Evolutionary conservation across 2,113 vertebrate genomes (phyloP).

Genomic region (Planiliza haematocheilus): DNA sequence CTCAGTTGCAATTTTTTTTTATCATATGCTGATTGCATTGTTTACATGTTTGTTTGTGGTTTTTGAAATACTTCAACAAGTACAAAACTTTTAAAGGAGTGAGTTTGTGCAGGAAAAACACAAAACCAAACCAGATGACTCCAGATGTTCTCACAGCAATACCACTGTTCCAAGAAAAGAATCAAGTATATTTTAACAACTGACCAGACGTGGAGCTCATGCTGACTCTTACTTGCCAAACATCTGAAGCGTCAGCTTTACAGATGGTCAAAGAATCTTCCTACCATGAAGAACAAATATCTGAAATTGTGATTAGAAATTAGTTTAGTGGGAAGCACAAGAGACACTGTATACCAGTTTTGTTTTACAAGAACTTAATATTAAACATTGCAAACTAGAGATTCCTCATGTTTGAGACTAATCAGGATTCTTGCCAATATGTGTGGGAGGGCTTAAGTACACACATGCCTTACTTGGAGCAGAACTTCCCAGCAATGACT

Average conservation of each 20-base stretch:
- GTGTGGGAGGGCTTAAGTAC: conserved; percentile 10
- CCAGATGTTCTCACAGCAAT: too few relatives aligned
- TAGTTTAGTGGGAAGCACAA: neutral
- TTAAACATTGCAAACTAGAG: neutral
- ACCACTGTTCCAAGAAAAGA: too few relatives aligned
- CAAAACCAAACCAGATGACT: neutral
- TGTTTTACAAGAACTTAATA: conserved; percentile 1
- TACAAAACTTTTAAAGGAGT: conserved; percentile 13
- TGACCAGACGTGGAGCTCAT: neutral
- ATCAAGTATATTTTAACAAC: too few relatives aligned
- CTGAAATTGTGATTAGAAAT: neutral
- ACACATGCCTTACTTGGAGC: neutral
- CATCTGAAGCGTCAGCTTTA: neutral
- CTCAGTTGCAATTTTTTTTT: conserved; percentile 40
- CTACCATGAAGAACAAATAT: neutral
- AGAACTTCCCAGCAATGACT: neutral
- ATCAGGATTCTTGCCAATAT: neutral
- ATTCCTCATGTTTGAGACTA: neutral
- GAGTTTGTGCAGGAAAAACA: conserved; percentile 9
- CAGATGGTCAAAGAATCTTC: neutral
- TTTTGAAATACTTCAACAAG: conserved; percentile 17
- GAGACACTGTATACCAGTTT: neutral
- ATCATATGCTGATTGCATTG: conserved; percentile 47
- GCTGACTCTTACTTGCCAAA: conserved; percentile 11
- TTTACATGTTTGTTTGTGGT: conserved; percentile 51